Evolutionary conservation across 2,797 vertebrate genomes (phyloP).

Genomic region (Pangasius mekongensis): DNA sequence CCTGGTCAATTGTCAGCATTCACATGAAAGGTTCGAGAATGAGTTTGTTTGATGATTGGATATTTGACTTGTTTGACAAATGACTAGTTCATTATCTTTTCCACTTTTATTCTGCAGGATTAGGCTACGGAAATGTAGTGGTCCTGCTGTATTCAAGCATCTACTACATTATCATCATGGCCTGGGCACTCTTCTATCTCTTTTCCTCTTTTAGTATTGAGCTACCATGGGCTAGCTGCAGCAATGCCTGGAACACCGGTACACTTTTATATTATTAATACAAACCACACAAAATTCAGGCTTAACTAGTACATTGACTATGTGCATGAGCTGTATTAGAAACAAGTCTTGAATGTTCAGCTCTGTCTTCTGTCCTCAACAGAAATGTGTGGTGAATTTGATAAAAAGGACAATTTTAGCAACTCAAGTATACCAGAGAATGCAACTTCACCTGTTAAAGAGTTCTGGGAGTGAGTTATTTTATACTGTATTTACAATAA

Average conservation of each 20-base stretch:
- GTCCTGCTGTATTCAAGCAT: constrained; percentile 74
- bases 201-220: constrained; percentile 74
- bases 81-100: neutral
- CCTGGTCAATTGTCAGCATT: neutral
- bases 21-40: neutral
- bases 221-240: constrained; percentile 78
- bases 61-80: neutral
- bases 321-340: neutral
- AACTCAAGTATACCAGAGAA: constrained; percentile 56
- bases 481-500: neutral
- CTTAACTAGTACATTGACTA: neutral
- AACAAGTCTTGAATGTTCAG: neutral
- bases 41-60: neutral
- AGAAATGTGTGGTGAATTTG: constrained; percentile 81
- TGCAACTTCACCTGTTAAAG: constrained; percentile 75
- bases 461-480: constrained; percentile 85
- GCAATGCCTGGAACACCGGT: constrained; percentile 81
- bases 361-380: constrained; percentile 29
- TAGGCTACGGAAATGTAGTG: constrained; percentile 77
- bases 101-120: constrained; percentile 63
- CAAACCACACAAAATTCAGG: neutral
- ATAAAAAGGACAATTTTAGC: constrained; percentile 73
- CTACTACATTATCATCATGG: constrained; percentile 80
- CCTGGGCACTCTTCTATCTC: constrained; percentile 79
- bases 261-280: constrained; percentile 5